phyloP scores from a whole-genome alignment of 2,113 vertebrate species.

The Cnemophilus loriae region DNA sequence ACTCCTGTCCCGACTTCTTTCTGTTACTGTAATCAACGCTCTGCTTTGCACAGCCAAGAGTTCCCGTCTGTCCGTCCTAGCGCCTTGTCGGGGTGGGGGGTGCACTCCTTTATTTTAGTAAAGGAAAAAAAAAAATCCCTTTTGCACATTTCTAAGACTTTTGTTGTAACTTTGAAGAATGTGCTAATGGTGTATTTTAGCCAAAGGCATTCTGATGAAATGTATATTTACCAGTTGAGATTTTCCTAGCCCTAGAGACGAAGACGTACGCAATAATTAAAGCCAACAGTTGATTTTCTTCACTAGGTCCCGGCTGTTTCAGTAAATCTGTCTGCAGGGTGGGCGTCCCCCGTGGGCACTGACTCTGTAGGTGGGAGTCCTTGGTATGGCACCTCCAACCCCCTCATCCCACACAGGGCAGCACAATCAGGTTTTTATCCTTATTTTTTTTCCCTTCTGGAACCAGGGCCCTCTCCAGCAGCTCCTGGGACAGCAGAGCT shows the following conservation, averaged over 20 bases:
- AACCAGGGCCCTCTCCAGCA: not conserved
- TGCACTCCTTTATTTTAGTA: slow-evolving; percentile 71
- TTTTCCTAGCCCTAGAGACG: slow-evolving; percentile 60
- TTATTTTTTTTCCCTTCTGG: not conserved
- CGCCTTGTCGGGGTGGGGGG: slow-evolving; percentile 48
- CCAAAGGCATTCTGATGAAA: slow-evolving; percentile 68
- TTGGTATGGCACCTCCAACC: rapidly evolving
- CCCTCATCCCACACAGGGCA: no score
- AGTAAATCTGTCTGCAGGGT: slow-evolving; percentile 48
- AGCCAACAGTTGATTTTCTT: slow-evolving; percentile 66
- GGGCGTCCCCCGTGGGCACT: not conserved
- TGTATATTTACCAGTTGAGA: slow-evolving; percentile 70
- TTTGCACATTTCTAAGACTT: slow-evolving; percentile 70
- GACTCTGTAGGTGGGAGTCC: not conserved
- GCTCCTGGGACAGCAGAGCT: not conserved
- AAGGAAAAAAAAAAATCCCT: slow-evolving; percentile 48
- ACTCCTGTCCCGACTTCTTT: slow-evolving; percentile 42
- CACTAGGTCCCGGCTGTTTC: slow-evolving; percentile 39
- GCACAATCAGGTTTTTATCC: rapidly evolving
- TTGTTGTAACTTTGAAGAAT: slow-evolving; percentile 70
- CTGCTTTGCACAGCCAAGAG: slow-evolving; percentile 68
- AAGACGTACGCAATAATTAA: slow-evolving; percentile 62
- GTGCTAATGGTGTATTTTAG: slow-evolving; percentile 62
- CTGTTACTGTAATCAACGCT: slow-evolving; percentile 69
- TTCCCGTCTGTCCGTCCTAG: slow-evolving; percentile 54